Evolutionary conservation across 1,140 invertebrate genomes (phyloP), one percentile per base, ranked within the genome.

Genomic region (Scaptomyza graminum): DNA sequence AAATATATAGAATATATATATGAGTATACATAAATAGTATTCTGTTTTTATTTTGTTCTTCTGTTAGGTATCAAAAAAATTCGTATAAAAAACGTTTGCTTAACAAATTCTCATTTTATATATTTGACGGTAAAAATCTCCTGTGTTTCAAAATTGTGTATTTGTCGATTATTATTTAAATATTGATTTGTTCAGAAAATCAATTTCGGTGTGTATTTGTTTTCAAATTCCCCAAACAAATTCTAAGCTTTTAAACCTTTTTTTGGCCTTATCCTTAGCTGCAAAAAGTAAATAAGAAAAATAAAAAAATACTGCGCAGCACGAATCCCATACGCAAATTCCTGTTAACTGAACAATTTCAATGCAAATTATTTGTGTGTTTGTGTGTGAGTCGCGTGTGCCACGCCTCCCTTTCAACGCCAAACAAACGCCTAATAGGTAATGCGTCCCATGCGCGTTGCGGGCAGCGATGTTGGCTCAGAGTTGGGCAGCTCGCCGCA

Each of bases 21-120:
- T 60, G 55, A 52, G 82, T 82, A 77, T 87, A 62, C 55, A 71
- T 66, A 71, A 66, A 71, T 71, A 71, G 47, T 59, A 52, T 73
- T 70, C 41, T 77, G 34, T 69, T 0, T 31, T 31, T 31, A 1
- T 31, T 79, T 37, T 49, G 46, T 41, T 62, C 43, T 16, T 46
- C 13, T 59, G 31, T 60, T 80, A 76, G 64, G 79, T 87, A 87
- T 87, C 75, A 87, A 87, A 88, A 88, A 88, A 88, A 87, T 87
- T 69, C 46, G 72, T 87, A 87, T 87, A 85, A 87, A 87, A 81
- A 88, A 83, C 64, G 55, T 72, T 81, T 75, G 74, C 82, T 81
- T 87, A 85, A 85, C 82, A 85, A 85, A 87, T 82, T 79, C 57
- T 55, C 63, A 66, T 82, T 65, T 9, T 34, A 34, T 34, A 34